Evolutionary conservation across 2,113 vertebrate species (phyloP).

Genomic region (Elephas maximus): DNA sequence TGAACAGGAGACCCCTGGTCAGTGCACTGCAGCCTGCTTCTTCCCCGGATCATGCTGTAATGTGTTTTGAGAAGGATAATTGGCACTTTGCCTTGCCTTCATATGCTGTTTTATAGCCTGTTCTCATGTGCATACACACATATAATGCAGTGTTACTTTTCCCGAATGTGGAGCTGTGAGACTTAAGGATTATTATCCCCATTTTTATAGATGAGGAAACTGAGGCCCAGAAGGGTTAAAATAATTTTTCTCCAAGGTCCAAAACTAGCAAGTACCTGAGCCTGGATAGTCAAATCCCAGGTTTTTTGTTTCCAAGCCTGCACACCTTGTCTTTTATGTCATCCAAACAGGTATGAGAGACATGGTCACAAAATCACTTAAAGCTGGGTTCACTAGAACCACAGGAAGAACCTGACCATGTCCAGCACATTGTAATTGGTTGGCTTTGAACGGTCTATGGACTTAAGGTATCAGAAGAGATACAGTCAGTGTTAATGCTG

Average conservation of each 20-base stretch:
- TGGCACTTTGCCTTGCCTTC: not conserved
- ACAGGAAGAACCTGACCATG: slow-evolving; percentile 17
- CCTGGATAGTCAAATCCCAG: slow-evolving; percentile 34
- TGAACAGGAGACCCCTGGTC: slow-evolving; percentile 83
- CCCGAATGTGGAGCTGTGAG: not conserved
- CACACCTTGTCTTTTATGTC: not conserved
- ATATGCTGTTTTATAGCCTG: not conserved
- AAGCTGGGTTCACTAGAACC: not conserved
- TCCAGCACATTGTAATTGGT: not conserved
- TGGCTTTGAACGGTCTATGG: not conserved
- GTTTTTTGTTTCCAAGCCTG: not conserved
- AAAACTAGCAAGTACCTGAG: slow-evolving; percentile 1
- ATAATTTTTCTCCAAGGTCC: slow-evolving; percentile 48
- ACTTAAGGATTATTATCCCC: not conserved
- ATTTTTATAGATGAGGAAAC: slow-evolving; percentile 21
- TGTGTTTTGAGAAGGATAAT: slow-evolving; percentile 22
- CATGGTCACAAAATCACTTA: not conserved
- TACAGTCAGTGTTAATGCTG: not conserved
- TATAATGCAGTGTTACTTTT: slow-evolving; percentile 13
- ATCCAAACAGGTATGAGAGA: not conserved
- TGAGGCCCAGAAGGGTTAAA: slow-evolving; percentile 12
- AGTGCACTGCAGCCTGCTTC: slow-evolving; percentile 70
- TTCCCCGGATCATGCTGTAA: not conserved
- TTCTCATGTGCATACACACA: not conserved
- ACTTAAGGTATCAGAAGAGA: slow-evolving; percentile 40